Evolutionary conservation across 2,797 vertebrate genomes (phyloP), one percentile per base, ranked within the genome.

Genomic region (Paratrypauchen microcephalus): DNA sequence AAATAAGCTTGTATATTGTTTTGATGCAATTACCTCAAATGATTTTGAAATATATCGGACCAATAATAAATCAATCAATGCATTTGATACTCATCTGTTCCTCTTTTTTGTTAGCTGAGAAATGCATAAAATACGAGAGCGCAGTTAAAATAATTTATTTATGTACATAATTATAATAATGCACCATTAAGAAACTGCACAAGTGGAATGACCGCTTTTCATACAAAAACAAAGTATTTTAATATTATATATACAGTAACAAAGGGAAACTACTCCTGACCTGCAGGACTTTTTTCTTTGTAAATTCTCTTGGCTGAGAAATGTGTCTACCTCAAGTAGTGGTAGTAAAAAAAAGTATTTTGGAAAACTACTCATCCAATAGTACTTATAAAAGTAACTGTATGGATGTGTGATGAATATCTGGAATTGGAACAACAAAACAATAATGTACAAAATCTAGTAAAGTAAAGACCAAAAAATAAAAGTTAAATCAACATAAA

Each of bases 21-120:
- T 28, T 90, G 83, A 92, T 87, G 88, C 87, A 87, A 87, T 84
- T 91, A 92, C 86, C 87, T 88, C 85, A 87, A 87, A 78, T 83
- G 47, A 80, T 74, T 80, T 90, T 84, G 72, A 67, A 75, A 91
- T 90, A 92, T 93, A 91, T 85, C 82, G 85, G 88, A 92, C 88
- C 89, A 90, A 91, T 86, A 91, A 93, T 83, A 90, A 88, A 73
- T 79, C 5, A 72, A 77, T 32, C 21, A 83, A 74, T 74, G 72
- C 66, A 78, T 87, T 87, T 88, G 2, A 78, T 77, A 74, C 69
- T 32, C 65, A 68, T 66, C 23, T 9, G 18, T 2, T 26, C 2
- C 1, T 65, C 36, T 62, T 28, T 77, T 48, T 13, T 36, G 1
- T 16, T 5, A 21, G 8, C 56, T 8, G 23, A 32, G 28, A 16